Evolutionary conservation across 2,113 vertebrate genomes (phyloP).

Genomic region (Formicarius rufipectus): DNA sequence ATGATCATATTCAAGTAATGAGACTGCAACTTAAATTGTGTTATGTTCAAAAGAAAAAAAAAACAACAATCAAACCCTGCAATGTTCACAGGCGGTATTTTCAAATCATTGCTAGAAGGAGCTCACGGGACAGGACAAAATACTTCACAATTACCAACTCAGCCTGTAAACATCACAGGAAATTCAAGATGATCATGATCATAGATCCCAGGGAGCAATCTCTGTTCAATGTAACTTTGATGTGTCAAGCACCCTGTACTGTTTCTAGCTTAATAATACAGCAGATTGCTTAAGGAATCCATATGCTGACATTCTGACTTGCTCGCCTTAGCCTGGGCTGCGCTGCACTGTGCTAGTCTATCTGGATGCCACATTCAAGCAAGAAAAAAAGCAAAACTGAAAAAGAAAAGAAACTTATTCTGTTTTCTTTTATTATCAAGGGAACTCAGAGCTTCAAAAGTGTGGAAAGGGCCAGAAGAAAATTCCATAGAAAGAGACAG

Average conservation of each 20-base stretch:
- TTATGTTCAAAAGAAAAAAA: neutral
- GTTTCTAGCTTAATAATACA: slow-evolving; percentile 8
- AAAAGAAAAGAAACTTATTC: neutral
- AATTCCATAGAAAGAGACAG: neutral
- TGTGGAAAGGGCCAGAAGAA: neutral
- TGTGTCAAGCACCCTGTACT: slow-evolving; percentile 23
- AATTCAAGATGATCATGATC: neutral
- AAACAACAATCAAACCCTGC: neutral
- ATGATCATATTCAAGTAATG: neutral
- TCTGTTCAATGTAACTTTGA: neutral
- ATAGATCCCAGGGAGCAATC: neutral
- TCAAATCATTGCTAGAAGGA: neutral
- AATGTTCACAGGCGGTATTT: neutral
- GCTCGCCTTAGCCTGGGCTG: neutral
- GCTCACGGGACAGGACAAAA: neutral
- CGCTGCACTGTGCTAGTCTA: neutral
- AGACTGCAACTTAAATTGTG: neutral
- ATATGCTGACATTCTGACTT: slow-evolving; percentile 39
- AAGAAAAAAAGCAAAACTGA: neutral
- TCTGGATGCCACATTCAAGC: neutral
- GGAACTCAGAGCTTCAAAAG: neutral
- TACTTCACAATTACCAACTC: neutral
- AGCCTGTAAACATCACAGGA: neutral
- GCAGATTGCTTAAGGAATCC: slow-evolving; percentile 52
- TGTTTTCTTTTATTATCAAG: neutral